Conservation (phyloP, 2,888 invertebrate genomes). For the Rhyacophila evoluta region DNA sequence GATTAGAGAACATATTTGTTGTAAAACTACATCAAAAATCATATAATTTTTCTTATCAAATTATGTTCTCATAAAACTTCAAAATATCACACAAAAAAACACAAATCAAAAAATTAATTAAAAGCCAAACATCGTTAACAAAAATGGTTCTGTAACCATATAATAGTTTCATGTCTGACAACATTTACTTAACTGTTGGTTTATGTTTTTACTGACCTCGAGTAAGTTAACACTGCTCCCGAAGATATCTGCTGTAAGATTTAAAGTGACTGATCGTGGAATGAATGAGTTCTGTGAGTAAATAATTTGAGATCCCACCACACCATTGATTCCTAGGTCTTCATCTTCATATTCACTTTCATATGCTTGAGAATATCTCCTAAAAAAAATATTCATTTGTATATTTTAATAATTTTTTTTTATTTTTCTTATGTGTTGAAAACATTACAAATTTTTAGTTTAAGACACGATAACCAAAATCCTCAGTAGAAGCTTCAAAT, state of each 20-base stretch:
- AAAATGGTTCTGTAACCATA: too few relatives aligned
- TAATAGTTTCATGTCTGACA: not conserved
- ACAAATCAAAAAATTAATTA: too few relatives aligned
- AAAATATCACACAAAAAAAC: too few relatives aligned
- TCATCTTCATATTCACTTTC: constrained; percentile 81
- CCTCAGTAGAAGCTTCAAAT: too few relatives aligned
- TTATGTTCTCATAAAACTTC: too few relatives aligned
- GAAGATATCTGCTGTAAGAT: constrained; percentile 82
- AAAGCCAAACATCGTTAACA: not conserved
- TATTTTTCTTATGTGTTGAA: too few relatives aligned
- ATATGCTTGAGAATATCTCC: constrained; percentile 83
- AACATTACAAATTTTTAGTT: not conserved
- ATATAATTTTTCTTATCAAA: too few relatives aligned
- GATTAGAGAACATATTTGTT: too few relatives aligned
- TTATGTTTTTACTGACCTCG: constrained; percentile 66
- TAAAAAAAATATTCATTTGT: too few relatives aligned
- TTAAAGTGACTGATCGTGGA: constrained; percentile 78
- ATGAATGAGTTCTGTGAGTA: constrained; percentile 87
- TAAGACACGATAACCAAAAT: too few relatives aligned
- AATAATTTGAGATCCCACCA: constrained; percentile 79
- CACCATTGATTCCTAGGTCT: constrained; percentile 77
- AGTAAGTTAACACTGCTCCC: constrained; percentile 83
- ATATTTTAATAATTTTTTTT: constrained; percentile 69
- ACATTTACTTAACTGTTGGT: too few relatives aligned
- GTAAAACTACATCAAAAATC: too few relatives aligned